Evolutionary conservation across 2,797 vertebrate species (phyloP), one percentile per base, ranked within the genome.

Genomic region (Catharus ustulatus): DNA sequence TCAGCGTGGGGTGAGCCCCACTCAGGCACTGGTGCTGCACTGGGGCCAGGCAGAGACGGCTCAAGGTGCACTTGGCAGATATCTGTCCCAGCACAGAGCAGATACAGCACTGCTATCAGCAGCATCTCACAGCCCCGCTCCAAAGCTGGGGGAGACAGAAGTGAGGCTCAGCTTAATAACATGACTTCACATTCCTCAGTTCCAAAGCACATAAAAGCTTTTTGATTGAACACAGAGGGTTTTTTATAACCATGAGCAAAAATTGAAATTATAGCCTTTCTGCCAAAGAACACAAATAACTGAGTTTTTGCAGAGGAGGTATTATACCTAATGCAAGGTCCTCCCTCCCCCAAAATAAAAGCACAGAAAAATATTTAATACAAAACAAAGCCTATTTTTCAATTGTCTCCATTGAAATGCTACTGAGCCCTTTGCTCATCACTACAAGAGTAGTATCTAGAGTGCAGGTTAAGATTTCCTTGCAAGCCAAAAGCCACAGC

Each of bases 201-300:
- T 73, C 32, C 63, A 92, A 88, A 88, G 77, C 51, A 92, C 40
- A 87, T 42, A 82, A 87, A 90, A 84, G 88, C 52, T 71, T 94
- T 95, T 52, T 82, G 48, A 79, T 11, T 89, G 74, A 95, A 62
- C 43, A 38, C 26, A 40, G 3, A 4, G 29, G 6, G 2, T 32
- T 94, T 96, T 86, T 91, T 5, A 88, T 36, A 94, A 82, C 36
- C 62, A 80, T 42, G 72, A 84, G 51, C n/a, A 86, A 91, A 95
- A 94, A 64, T 5, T 74, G 49, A 94, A 94, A 92, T 95, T 68
- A 96, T 2, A 94, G 68, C 54, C 68, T 85, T 95, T 87, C 73
- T 76, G 30, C 29, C n/a, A 81, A 86, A 81, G 71, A 92, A 89
- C 51, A 73, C 62, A 93, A 83, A 83, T 51, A 93, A 87, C 57